Percentiles rank a stretch among this genome's conserved stretches.
These are phyloP conservation scores for Sycobia sp. DNA, from an alignment of 1,140 invertebrate species.

Conservation along the genomic window DNA sequence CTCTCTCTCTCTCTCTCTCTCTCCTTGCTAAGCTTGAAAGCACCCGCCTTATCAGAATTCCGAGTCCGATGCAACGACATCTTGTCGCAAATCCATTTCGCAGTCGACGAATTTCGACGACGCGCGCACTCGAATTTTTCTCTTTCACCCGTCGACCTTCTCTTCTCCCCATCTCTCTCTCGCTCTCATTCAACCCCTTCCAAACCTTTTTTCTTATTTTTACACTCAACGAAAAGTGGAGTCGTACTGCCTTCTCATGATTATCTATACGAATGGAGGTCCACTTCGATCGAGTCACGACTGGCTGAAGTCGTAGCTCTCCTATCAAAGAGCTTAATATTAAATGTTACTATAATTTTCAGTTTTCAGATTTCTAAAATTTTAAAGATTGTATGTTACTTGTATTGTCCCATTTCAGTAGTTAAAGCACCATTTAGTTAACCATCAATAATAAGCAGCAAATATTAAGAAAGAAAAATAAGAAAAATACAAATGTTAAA, in stretches of 20 bases:
- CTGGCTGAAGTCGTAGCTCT: no score
- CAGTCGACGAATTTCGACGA: constrained; percentile 47
- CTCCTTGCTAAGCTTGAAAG: constrained; percentile 15
- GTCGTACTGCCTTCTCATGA: not conserved
- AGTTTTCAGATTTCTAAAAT: no score
- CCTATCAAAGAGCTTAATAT: no score
- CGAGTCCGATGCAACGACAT: constrained; percentile 45
- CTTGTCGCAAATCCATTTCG: constrained; percentile 58
- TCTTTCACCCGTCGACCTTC: not conserved
- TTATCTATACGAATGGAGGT: not conserved
- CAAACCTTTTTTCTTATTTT: constrained; percentile 3
- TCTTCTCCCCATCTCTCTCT: not conserved
- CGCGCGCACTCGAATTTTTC: constrained; percentile 22
- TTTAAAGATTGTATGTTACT: no score
- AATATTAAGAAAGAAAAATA: no score
- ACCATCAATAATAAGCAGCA: no score
- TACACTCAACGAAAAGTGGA: not conserved
- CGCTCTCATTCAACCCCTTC: not conserved
- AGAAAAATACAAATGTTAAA: no score
- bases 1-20: constrained; percentile 16
- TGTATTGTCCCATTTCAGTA: no score
- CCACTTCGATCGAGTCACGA: no score
- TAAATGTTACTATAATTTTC: no score
- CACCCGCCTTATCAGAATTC: constrained; percentile 54
- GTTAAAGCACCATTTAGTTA: no score